These are phyloP conservation scores for Scaptomyza graminum DNA, from an alignment of 1,140 invertebrate species.

Conservation along the genomic window DNA sequence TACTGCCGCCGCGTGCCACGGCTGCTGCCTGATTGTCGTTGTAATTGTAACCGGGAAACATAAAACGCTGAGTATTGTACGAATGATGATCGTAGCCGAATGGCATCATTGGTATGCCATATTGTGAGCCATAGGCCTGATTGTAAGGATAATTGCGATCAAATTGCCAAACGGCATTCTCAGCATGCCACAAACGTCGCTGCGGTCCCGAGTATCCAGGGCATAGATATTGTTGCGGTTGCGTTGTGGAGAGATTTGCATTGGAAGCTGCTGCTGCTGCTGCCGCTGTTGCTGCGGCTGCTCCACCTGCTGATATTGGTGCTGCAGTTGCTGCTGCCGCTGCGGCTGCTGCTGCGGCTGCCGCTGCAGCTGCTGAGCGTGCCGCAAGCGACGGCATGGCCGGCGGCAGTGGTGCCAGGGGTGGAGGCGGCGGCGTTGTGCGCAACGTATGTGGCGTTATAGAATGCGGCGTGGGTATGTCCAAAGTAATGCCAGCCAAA, in stretches of 20 bases:
- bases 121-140: slow-evolving; percentile 56
- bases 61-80: slow-evolving; percentile 54
- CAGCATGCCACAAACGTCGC: slow-evolving; percentile 65
- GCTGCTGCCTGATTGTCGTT: slow-evolving; percentile 45
- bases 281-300: slow-evolving; percentile 18
- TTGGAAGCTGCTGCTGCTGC: slow-evolving; percentile 2
- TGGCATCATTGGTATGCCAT: slow-evolving; percentile 65
- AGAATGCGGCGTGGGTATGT: slow-evolving; percentile 62
- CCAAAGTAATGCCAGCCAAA: slow-evolving; percentile 55
- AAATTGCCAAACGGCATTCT: slow-evolving; percentile 69
- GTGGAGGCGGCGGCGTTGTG: slow-evolving; percentile 38
- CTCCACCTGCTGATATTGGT: slow-evolving; percentile 1
- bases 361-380: slow-evolving; percentile 16
- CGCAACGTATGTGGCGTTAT: slow-evolving; percentile 60
- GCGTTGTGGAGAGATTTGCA: slow-evolving; percentile 17
- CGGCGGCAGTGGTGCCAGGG: slow-evolving; percentile 28
- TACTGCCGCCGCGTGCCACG: slow-evolving; percentile 2
- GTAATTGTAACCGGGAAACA: slow-evolving; percentile 62
- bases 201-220: slow-evolving; percentile 54
- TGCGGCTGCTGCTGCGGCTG: slow-evolving; percentile 13
- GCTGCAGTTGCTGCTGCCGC: slow-evolving; percentile 17
- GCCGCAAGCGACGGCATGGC: slow-evolving; percentile 18
- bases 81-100: slow-evolving; percentile 55
- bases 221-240: slow-evolving; percentile 49
- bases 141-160: slow-evolving; percentile 74